Percentiles rank a stretch among this genome's conserved stretches.
phyloP scores from a whole-genome alignment of 2,113 vertebrate genomes.

The Saimiri boliviensis region DNA sequence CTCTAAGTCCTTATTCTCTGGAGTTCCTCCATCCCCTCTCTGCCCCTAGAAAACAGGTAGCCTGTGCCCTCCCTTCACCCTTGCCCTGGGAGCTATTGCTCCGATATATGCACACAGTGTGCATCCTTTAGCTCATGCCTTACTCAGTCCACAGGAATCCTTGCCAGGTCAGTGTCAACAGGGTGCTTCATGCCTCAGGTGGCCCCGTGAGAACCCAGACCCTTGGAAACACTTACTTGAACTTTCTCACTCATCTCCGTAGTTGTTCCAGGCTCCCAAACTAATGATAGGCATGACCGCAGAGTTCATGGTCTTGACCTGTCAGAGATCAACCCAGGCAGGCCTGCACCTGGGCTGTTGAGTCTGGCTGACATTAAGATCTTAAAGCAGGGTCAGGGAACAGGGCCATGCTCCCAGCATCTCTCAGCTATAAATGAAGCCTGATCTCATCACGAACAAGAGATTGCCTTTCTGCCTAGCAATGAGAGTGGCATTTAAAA shows the following conservation, averaged over 20 bases:
- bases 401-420: not conserved
- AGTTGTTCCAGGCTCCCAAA: not conserved
- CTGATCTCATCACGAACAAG: conserved; percentile 53
- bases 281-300: not conserved
- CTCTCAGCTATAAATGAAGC: conserved; percentile 26
- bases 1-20: not conserved
- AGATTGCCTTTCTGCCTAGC: conserved; percentile 73
- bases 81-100: not conserved
- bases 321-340: not conserved
- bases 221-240: not conserved
- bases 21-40: accelerated
- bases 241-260: not conserved
- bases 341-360: not conserved
- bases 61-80: not conserved
- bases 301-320: not conserved
- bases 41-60: not conserved
- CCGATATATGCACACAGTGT: not conserved
- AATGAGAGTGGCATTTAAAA: conserved; percentile 80
- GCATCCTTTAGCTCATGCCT: not conserved
- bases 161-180: too few species aligned
- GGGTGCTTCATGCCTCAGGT: not conserved
- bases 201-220: not conserved
- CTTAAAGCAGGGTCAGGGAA: not conserved
- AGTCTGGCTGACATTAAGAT: not conserved
- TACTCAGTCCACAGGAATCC: not conserved